Conservation (phyloP, 2,797 vertebrate species). For the Melanitta fusca region DNA sequence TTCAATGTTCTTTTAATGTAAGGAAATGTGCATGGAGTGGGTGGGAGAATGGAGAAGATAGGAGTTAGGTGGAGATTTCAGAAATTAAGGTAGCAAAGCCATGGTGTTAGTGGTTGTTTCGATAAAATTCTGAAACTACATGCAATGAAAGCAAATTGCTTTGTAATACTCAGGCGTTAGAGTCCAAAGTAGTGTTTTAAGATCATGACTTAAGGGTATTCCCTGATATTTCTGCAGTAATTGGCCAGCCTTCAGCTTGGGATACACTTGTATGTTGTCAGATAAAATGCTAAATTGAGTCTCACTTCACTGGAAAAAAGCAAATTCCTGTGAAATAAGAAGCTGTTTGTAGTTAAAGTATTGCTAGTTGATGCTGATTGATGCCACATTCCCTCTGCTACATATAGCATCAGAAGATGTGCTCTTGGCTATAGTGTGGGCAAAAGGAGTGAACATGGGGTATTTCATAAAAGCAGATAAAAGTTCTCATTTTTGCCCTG, state of each 20-base stretch:
- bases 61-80: neutral
- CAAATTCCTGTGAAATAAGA: neutral
- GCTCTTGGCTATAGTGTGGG: neutral
- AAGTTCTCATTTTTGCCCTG: constrained; percentile 15
- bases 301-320: neutral
- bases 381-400: neutral
- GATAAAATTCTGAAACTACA: neutral
- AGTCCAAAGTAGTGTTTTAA: neutral
- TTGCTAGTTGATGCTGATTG: neutral
- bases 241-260: neutral
- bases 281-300: neutral
- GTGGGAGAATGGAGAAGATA: neutral
- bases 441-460: neutral
- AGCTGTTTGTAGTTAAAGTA: neutral
- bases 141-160: neutral
- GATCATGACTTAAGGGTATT: neutral
- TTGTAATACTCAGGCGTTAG: neutral
- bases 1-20: neutral
- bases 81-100: neutral
- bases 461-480: constrained; percentile 32
- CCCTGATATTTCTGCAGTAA: neutral
- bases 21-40: neutral
- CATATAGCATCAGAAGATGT: neutral
- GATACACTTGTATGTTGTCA: neutral
- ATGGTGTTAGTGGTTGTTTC: neutral